These are phyloP conservation scores for Arenaria interpres DNA, from an alignment of 2,113 vertebrate genomes.

Conservation along the genomic window DNA sequence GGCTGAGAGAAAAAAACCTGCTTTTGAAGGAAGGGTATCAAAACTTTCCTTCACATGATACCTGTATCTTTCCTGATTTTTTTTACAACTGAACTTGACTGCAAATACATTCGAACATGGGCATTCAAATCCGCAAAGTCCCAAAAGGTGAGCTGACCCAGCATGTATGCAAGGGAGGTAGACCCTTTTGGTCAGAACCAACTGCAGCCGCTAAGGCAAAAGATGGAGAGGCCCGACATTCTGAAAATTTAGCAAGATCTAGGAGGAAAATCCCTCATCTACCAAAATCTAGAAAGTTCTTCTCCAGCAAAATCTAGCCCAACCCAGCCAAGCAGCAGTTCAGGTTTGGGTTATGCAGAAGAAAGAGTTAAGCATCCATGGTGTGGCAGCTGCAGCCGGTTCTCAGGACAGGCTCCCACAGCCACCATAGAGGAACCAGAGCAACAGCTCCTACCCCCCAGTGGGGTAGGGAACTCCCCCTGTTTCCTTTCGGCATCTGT, in stretches of 20 bases:
- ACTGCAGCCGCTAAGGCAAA: neutral
- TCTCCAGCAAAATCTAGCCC: neutral
- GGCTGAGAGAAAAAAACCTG: neutral
- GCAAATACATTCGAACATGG: neutral
- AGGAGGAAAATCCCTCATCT: neutral
- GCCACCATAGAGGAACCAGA: neutral
- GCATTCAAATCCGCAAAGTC: neutral
- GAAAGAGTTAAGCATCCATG: neutral
- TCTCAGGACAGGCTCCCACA: neutral
- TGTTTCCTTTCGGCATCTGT: neutral
- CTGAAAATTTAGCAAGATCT: neutral
- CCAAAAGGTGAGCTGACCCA: neutral
- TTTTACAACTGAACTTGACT: neutral
- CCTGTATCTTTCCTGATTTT: neutral
- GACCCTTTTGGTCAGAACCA: neutral
- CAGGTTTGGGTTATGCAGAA: neutral
- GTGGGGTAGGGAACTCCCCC: neutral
- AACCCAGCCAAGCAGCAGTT: neutral
- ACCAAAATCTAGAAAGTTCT: neutral
- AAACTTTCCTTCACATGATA: neutral
- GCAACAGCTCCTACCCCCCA: neutral
- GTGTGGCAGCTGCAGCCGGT: accelerated
- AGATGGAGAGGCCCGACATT: neutral
- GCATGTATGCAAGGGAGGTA: accelerated
- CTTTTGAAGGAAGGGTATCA: neutral